Evolutionary conservation across 2,888 invertebrate genomes (phyloP), one percentile per base, ranked within the genome.

Genomic region (Tachina lurida): DNA sequence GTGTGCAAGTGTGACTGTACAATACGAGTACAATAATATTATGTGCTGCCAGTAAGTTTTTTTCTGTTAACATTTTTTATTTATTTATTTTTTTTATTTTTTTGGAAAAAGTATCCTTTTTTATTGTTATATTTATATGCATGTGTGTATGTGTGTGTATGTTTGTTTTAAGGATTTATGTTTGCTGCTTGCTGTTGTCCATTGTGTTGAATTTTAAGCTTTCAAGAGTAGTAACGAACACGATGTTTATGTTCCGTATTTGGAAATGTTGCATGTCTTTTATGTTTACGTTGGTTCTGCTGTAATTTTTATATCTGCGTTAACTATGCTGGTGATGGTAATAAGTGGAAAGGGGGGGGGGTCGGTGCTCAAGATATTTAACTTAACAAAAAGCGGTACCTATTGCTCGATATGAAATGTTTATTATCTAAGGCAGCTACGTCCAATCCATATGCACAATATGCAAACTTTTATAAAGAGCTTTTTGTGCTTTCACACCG

Each of bases 71-170:
- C 82, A 77, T 84, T 76, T 80, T 84, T 86, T 78, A 70, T 56
- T 12, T 87, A 58, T 77, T 83, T 76, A 63, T 83, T 22, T 56
- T 78, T 52, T 31, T 65, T 74, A 65, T 79, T 77, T 82, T 82
- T 76, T 67, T 68, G 54, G 84, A 74, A 56, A 78, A 80, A 77
- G 87, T 86, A 76, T 85, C 80, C 67, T 74, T 78, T 76, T 77
- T 63, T 82, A 56, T 56, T 63, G 54, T 56, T 58, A 31, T 71
- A 15, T 43, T n/a, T 65, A 41, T 76, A 47, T 31, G 60, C 17
- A 3, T 79, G 87, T 84, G 76, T 87, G 85, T 88, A 81, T 89
- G 89, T 88, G 84, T 88, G 88, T 71, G 13, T 88, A 87, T 89
- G 89, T 89, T 88, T 79, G 68, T 74, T 19, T 76, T 67, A 71